Conservation (phyloP, 1,140 invertebrate genomes). For the Wiebesia pumilae region DNA sequence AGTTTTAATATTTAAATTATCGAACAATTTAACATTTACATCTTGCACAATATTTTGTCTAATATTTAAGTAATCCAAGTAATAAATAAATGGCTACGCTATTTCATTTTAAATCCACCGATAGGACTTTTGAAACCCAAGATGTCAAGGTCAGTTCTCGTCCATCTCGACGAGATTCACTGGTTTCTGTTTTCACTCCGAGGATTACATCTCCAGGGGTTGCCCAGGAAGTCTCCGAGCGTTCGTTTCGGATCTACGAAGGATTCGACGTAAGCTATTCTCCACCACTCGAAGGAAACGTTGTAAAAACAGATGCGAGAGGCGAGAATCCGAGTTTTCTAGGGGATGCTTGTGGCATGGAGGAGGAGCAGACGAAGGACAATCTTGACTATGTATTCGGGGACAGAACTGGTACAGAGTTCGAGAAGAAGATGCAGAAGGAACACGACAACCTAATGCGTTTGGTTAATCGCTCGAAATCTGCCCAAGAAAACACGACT, state of each 20-base stretch:
- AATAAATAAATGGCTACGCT: no score
- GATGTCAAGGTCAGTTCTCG: neutral
- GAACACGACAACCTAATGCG: slow-evolving; percentile 26
- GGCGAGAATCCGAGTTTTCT: slow-evolving; percentile 8
- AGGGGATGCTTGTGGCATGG: slow-evolving; percentile 1
- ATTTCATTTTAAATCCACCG: neutral
- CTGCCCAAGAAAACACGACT: slow-evolving; percentile 7
- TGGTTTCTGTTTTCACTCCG: neutral
- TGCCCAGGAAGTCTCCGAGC: neutral
- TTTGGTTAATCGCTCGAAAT: slow-evolving; percentile 25
- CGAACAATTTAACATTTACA: no score
- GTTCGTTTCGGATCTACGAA: slow-evolving; percentile 23
- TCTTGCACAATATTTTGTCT: no score
- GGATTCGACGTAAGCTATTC: neutral
- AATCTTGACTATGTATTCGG: slow-evolving; percentile 43
- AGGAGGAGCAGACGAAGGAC: neutral
- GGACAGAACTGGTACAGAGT: slow-evolving; percentile 20
- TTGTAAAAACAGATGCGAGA: neutral
- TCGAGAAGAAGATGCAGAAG: slow-evolving; percentile 16
- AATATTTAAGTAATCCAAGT: no score
- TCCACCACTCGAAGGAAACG: neutral
- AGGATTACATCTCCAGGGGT: neutral
- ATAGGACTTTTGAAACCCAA: neutral
- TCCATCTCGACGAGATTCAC: slow-evolving; percentile 24
- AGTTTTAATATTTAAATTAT: no score